Base-by-base conservation (phyloP, 2,888 invertebrate genomes). In the Aproaerema taeniolella region DNA sequence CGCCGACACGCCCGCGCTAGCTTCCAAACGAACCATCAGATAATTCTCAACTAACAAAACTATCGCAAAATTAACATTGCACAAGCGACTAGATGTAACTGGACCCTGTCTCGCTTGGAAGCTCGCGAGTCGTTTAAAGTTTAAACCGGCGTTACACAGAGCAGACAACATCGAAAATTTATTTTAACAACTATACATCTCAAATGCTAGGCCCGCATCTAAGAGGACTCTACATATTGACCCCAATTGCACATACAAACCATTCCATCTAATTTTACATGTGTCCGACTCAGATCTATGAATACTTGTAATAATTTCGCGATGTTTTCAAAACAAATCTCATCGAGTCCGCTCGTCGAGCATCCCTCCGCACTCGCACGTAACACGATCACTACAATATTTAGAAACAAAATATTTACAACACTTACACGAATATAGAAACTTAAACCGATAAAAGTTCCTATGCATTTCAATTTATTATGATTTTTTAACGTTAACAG, bases 321-420 rank as follows among this genome's bases (percentile, higher is more conserved):
- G n/a, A n/a, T n/a, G n/a, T 7, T 25, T n/a, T 20, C 9, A 15
- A 35, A 26, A 24, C 10, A n/a, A 30, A 35, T 40, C 34, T 24
- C 31, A 31, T 16, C 11, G 2, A 15, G 20, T 39, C 12, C 28
- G 2, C 10, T 7, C 31, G 33, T 14, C 31, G 30, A 7, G 8
- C 41, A 42, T 37, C 25, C 41, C 2, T 37, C 29, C 29, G 14
- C 20, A 28, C 10, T 28, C 37, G 32, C 31, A 35, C 34, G 35
- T 38, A 10, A 28, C 37, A 39, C 34, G 9, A 17, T 38, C 32
- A 31, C 39, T 37, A 41, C 15, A 25, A 32, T 41, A 39, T 39
- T 41, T 29, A 45, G 37, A 42, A 41, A 41, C 16, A n/a, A 37
- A 39, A 33, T 45, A 45, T 45, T 45, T 45, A 45, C 45, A 45